A percentile compares a stretch with the other conserved stretches of the same genome.
These are phyloP conservation scores for Smithornis capensis DNA, from an alignment of 2,113 vertebrate genomes.

Conservation along the genomic window DNA sequence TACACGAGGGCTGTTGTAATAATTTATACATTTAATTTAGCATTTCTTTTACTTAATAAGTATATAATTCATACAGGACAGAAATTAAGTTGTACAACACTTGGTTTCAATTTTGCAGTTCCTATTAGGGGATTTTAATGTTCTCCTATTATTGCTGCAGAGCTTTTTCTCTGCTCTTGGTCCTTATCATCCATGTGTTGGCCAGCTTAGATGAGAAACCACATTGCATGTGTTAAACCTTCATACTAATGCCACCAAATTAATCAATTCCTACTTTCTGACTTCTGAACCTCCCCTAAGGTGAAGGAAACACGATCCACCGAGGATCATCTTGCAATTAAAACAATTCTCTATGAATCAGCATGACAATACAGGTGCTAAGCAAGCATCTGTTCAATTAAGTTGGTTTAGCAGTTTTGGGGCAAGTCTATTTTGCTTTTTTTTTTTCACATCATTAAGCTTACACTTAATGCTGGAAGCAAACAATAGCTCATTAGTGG, in stretches of 20 bases:
- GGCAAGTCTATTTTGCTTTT: conserved; percentile 61
- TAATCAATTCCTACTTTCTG: conserved; percentile 52
- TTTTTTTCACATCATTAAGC: conserved; percentile 76
- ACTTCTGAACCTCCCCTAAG: conserved; percentile 41
- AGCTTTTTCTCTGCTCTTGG: background rate
- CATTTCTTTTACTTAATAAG: conserved; percentile 32
- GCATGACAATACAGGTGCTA: conserved; percentile 71
- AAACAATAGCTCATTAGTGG: conserved; percentile 87
- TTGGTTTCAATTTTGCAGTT: conserved; percentile 55
- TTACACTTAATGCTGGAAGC: conserved; percentile 75
- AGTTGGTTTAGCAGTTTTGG: conserved; percentile 61
- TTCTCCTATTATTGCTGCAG: background rate
- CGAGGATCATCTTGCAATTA: conserved; percentile 67
- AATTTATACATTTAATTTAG: conserved; percentile 54
- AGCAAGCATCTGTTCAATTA: conserved; percentile 70
- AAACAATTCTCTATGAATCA: conserved; percentile 69
- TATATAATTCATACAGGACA: conserved; percentile 18
- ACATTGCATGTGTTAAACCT: background rate
- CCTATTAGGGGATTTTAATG: conserved; percentile 30
- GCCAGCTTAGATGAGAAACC: conserved; percentile 11
- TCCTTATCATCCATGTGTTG: background rate
- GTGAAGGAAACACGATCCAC: conserved; percentile 35
- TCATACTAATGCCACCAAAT: conserved; percentile 42
- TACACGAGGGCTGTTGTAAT: background rate
- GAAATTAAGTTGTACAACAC: conserved; percentile 24